Percentiles rank a stretch among this genome's conserved stretches.
Evolutionary conservation across 1,140 invertebrate species (phyloP).

Genomic region (Neodiprion virginianus): DNA sequence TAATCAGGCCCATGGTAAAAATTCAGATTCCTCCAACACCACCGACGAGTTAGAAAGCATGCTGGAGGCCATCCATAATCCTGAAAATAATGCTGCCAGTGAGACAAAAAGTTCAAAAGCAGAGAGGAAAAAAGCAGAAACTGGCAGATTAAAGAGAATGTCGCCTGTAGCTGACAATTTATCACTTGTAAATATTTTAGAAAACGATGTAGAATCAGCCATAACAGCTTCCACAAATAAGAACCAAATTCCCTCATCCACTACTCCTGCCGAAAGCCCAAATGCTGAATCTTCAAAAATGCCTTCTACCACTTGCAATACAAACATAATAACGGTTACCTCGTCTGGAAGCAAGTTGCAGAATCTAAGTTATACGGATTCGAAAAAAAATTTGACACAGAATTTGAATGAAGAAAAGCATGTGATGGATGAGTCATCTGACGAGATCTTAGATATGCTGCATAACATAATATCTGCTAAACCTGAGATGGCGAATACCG

Average conservation of each 20-base stretch:
- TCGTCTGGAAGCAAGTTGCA: conserved; percentile 27
- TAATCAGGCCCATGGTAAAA: conserved; percentile 35
- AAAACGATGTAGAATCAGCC: conserved; percentile 52
- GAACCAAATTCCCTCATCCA: conserved; percentile 39
- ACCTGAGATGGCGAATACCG: conserved; percentile 55
- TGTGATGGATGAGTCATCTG: conserved; percentile 64
- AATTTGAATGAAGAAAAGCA: conserved; percentile 35
- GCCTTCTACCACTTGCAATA: conserved; percentile 22
- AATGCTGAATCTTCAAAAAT: conserved; percentile 38
- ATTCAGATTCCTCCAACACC: conserved; percentile 49
- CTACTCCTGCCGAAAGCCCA: conserved; percentile 35
- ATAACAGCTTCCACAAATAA: conserved; percentile 34
- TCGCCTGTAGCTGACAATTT: conserved; percentile 56
- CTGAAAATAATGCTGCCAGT: conserved; percentile 48
- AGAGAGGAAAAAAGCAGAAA: conserved; percentile 32
- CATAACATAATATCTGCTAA: conserved; percentile 68
- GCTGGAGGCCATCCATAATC: conserved; percentile 60
- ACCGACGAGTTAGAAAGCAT: conserved; percentile 59
- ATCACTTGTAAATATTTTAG: conserved; percentile 57
- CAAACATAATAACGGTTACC: conserved; percentile 26
- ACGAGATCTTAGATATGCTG: conserved; percentile 73
- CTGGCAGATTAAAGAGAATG: conserved; percentile 46
- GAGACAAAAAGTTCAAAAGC: conserved; percentile 39
- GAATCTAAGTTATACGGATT: conserved; percentile 34
- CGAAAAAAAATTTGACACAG: conserved; percentile 36